Conservation (phyloP, 1,140 invertebrate species). For the Danaus plexippus region DNA sequence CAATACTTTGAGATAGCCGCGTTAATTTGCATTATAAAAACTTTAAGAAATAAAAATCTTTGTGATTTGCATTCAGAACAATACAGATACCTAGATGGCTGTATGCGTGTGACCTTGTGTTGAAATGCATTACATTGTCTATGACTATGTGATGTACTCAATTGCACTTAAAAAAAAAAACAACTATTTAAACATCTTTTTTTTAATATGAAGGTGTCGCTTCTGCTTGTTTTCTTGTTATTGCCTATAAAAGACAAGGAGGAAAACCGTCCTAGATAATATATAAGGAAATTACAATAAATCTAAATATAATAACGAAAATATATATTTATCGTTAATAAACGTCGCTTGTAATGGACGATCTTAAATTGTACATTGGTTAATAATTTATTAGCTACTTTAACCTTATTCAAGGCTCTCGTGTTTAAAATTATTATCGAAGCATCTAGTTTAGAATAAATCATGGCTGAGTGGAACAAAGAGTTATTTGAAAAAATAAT, state of each 20-base stretch:
- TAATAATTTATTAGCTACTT: too few relatives aligned
- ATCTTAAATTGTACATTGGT: too few relatives aligned
- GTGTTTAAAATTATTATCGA: too few relatives aligned
- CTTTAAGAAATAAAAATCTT: conserved; percentile 9
- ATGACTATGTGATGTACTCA: not conserved
- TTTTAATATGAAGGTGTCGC: not conserved
- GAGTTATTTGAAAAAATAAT: not conserved
- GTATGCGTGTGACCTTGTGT: conserved; percentile 10
- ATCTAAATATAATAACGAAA: too few relatives aligned
- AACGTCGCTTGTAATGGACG: too few relatives aligned
- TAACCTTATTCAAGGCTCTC: too few relatives aligned
- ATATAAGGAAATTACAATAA: too few relatives aligned
- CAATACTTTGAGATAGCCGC: conserved; percentile 1
- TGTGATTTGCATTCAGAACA: conserved; percentile 3
- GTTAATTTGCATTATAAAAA: conserved; percentile 9
- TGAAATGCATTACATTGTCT: not conserved
- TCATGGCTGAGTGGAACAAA: not conserved
- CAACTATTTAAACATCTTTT: not conserved
- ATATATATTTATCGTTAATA: too few relatives aligned
- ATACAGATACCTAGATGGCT: not conserved
- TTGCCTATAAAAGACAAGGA: not conserved
- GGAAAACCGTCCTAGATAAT: too few relatives aligned
- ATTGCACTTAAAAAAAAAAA: not conserved
- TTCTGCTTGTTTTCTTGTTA: not conserved
- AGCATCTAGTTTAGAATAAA: too few relatives aligned